A percentile compares a stretch with the other conserved stretches of the same genome.
phyloP scores from a whole-genome alignment of 2,888 invertebrate species.

The Melipona beecheii region DNA sequence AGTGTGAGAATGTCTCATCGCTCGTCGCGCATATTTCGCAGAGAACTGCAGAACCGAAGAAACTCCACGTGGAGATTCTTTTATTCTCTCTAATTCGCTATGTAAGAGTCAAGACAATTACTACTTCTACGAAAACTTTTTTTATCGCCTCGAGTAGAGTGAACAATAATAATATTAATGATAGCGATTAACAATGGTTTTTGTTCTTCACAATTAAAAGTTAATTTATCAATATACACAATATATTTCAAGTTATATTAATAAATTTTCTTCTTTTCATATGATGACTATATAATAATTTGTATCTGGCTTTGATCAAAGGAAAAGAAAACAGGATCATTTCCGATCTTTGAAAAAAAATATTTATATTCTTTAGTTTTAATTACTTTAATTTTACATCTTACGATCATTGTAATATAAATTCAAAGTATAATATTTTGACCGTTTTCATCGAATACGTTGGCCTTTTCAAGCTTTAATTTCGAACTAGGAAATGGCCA shows the following conservation, averaged over 20 bases:
- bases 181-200: background rate
- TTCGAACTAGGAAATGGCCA: slow-evolving; percentile 24
- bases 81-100: background rate
- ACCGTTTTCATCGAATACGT: background rate
- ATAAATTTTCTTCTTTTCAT: background rate
- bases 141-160: background rate
- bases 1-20: background rate
- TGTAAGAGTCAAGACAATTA: slow-evolving; percentile 1
- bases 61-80: background rate
- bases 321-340: background rate
- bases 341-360: background rate
- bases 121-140: background rate
- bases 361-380: background rate
- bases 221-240: background rate
- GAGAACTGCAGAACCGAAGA: background rate
- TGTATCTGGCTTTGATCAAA: background rate
- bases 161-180: too few species aligned
- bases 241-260: background rate
- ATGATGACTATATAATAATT: background rate
- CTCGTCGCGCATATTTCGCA: background rate
- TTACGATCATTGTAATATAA: background rate
- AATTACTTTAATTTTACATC: background rate
- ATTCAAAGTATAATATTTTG: background rate
- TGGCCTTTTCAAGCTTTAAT: background rate
- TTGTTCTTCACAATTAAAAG: background rate